Evolutionary conservation across 2,888 invertebrate species (phyloP).

Genomic region (Nysson spinosus): DNA sequence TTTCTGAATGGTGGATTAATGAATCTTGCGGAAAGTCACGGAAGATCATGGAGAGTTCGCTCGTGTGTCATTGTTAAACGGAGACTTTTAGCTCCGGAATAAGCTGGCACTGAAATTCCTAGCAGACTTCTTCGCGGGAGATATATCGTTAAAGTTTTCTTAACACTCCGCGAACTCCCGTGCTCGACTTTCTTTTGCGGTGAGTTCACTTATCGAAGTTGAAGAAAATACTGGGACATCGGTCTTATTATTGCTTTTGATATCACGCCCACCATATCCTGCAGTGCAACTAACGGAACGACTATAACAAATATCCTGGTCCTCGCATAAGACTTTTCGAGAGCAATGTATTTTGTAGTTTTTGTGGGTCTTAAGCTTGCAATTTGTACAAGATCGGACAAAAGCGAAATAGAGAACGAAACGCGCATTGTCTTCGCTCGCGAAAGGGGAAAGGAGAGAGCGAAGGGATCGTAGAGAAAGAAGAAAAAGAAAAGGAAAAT

Average conservation of each 20-base stretch:
- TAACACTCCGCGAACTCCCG: constrained; percentile 42
- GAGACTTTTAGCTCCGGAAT: constrained; percentile 41
- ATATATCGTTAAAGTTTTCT: constrained; percentile 53
- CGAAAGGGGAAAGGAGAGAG: neutral
- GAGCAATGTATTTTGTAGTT: constrained; percentile 19
- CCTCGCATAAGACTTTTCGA: too few species aligned
- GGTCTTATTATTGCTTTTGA: too few species aligned
- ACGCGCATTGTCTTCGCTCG: constrained; percentile 24
- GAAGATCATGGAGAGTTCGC: constrained; percentile 25
- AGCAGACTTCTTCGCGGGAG: constrained; percentile 35
- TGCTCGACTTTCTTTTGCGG: constrained; percentile 38
- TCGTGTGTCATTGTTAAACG: constrained; percentile 53
- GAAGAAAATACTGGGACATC: constrained; percentile 8
- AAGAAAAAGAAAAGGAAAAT: too few species aligned
- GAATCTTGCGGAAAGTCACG: constrained; percentile 6
- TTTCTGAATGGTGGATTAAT: constrained; percentile 1
- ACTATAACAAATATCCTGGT: too few species aligned
- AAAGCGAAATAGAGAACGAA: constrained; percentile 10
- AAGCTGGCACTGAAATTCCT: constrained; percentile 44
- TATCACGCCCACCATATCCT: too few species aligned
- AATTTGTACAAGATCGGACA: constrained; percentile 35
- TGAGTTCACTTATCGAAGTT: constrained; percentile 43
- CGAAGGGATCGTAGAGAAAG: too few species aligned
- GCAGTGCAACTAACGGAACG: too few species aligned
- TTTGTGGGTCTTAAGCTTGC: constrained; percentile 31